phyloP scores from a whole-genome alignment of 64 coral and sea anemone species.

The Dendrophyllia cribrosa region DNA sequence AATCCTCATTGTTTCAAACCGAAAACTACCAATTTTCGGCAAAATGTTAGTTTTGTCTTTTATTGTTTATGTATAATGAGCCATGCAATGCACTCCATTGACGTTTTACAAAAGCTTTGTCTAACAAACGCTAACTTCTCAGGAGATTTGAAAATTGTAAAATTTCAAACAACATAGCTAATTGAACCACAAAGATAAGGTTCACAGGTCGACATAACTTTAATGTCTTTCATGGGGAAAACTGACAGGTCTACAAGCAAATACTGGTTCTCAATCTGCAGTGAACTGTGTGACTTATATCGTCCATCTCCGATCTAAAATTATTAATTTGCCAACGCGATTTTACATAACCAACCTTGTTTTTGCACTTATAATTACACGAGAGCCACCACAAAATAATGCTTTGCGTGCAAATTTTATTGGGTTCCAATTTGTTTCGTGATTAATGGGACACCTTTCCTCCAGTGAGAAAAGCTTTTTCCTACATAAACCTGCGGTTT shows the following conservation, averaged over 20 bases:
- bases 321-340: neutral
- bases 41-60: too few species aligned
- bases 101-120: too few species aligned
- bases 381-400: neutral
- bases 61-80: too few species aligned
- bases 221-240: neutral
- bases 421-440: slow-evolving; percentile 10
- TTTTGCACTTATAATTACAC: neutral
- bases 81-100: too few species aligned
- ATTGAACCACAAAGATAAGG: neutral
- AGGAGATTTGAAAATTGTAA: neutral
- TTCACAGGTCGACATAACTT: neutral
- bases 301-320: neutral
- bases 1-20: too few species aligned
- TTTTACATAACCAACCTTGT: neutral
- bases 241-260: slow-evolving; percentile 11
- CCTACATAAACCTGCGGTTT: slow-evolving; percentile 15
- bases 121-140: neutral
- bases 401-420: slow-evolving; percentile 21
- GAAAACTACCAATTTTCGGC: too few species aligned
- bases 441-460: slow-evolving; percentile 30
- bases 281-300: neutral
- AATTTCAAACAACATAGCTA: neutral
- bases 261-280: neutral
- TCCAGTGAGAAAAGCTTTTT: slow-evolving; percentile 10